Percentiles rank a stretch among this genome's conserved stretches.
Evolutionary conservation across 2,113 vertebrate genomes (phyloP).

Genomic region (Rhinoderma darwinii): DNA sequence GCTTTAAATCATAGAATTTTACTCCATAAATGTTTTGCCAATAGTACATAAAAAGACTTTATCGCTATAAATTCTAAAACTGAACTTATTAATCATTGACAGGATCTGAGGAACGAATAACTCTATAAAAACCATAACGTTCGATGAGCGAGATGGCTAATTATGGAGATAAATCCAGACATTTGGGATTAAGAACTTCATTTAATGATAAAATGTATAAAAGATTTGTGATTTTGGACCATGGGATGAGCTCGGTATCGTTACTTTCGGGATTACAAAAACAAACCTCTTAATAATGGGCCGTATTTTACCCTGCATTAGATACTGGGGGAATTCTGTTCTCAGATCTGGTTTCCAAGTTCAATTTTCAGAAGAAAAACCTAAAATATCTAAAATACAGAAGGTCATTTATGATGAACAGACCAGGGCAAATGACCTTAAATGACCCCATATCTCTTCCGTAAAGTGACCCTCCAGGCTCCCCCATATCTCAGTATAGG

Average conservation of each 20-base stretch:
- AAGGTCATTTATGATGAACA: too few relatives aligned
- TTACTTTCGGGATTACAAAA: background rate
- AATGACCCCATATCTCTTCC: too few relatives aligned
- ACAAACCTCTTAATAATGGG: background rate
- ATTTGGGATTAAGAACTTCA: background rate
- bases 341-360: background rate
- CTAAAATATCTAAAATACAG: too few relatives aligned
- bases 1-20: conserved; percentile 23
- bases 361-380: background rate
- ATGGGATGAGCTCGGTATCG: background rate
- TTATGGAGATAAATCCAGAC: background rate
- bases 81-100: conserved; percentile 73
- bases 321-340: background rate
- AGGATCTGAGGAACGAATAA: conserved; percentile 69
- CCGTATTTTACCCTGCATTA: background rate
- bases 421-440: too few relatives aligned
- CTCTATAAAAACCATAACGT: conserved; percentile 18
- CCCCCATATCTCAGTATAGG: too few relatives aligned
- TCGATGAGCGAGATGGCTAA: background rate
- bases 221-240: conserved; percentile 9
- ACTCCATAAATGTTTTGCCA: conserved; percentile 72
- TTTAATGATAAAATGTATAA: background rate
- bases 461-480: too few relatives aligned
- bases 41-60: conserved; percentile 75
- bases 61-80: conserved; percentile 73